These are phyloP conservation scores for Oncopodura yosiiana DNA, from an alignment of 1,140 invertebrate species.

Conservation along the genomic window DNA sequence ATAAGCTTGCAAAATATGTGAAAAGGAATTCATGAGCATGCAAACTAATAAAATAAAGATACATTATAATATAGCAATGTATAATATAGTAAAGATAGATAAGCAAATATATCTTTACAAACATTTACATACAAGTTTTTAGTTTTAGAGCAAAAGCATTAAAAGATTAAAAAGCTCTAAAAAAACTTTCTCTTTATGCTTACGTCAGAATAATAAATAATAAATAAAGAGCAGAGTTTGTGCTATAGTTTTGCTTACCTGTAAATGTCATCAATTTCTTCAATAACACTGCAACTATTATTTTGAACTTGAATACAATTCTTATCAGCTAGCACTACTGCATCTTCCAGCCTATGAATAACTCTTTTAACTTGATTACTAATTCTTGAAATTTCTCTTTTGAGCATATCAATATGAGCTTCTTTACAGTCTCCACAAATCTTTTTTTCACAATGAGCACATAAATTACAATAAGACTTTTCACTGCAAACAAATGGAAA, in stretches of 20 bases:
- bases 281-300: slow-evolving; percentile 72
- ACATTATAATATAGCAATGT: too few relatives aligned
- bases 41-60: too few relatives aligned
- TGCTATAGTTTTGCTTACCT: slow-evolving; percentile 18
- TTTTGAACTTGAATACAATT: slow-evolving; percentile 71
- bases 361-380: slow-evolving; percentile 79
- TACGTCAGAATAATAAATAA: not conserved
- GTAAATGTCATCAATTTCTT: slow-evolving; percentile 86
- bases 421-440: slow-evolving; percentile 81
- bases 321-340: slow-evolving; percentile 68
- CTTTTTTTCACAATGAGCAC: slow-evolving; percentile 91
- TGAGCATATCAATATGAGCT: slow-evolving; percentile 88
- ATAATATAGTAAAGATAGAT: too few relatives aligned
- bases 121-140: too few relatives aligned
- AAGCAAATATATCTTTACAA: too few relatives aligned
- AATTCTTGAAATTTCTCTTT: slow-evolving; percentile 84
- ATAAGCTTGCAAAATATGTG: too few relatives aligned
- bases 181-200: too few relatives aligned
- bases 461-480: slow-evolving; percentile 78
- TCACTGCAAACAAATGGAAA: too few relatives aligned
- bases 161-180: too few relatives aligned
- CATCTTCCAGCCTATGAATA: slow-evolving; percentile 74
- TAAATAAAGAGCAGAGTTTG: not conserved
- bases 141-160: too few relatives aligned
- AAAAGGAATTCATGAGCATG: too few relatives aligned